Base-by-base conservation (phyloP, 1,140 invertebrate genomes). In the Alviniconcha marisindica region DNA sequence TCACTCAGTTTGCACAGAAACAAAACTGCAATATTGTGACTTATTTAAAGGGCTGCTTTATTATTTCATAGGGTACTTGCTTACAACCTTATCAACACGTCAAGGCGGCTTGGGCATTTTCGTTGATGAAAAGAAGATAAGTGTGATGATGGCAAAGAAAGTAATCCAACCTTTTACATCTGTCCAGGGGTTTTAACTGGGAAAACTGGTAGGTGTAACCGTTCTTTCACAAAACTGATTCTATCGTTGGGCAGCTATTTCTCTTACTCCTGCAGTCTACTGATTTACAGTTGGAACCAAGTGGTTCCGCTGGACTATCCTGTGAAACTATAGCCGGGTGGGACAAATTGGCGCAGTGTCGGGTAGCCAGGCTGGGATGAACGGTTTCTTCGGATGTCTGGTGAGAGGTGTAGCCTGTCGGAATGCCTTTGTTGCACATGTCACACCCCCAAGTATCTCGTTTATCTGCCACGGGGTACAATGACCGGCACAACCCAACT, bases 301-400 rank as follows among this genome's bases (percentile, higher is more conserved):
- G 38, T 44, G 38, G 1, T 28, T 28, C 21, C 18, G 18, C 14
- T 38, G n/a, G 38, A 42, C 21, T 7, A 4, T n/a, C 73, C 42
- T 24, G 31, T n/a, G 73, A 44, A 76, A 76, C 38, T 76, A 24
- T 40, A 76, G 38, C 73, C 73, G 36, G 42, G 10, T 76, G 24
- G 73, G 73, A 76, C 73, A 76, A 76, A 76, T 76, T 76, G 73
- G 4, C 0, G 2, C 36, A 40, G 73, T 76, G n/a, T 76, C 73
- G 42, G 42, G 40, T 76, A 63, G 21, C 60, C 60, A n/a, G 21
- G 21, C 60, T 24, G 24, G 7, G 21, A 24, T 63, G 60, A 63
- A 5, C 24, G 21, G 60, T 12, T 63, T 31, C 44, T 44, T 7
- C 40, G 40, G 73, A 40, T 76, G 38, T 40, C 73, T 24, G n/a